These are phyloP conservation scores for Sciurus carolinensis DNA, from an alignment of 2,797 vertebrate species.

Conservation along the genomic window DNA sequence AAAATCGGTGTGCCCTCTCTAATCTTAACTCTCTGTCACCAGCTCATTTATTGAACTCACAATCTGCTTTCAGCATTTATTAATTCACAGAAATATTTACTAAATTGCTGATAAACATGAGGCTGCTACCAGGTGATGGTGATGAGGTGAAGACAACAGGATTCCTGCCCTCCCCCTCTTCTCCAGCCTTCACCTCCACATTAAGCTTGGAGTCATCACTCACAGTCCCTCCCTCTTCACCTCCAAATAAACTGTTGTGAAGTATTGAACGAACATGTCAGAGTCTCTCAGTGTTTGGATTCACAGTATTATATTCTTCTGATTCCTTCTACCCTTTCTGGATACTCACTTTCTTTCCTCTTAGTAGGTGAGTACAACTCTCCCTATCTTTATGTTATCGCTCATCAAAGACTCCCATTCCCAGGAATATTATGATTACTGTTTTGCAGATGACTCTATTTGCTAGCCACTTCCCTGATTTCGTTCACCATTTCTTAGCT, in stretches of 20 bases:
- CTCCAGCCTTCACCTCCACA: not conserved
- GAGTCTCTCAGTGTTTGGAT: not conserved
- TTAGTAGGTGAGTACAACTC: not conserved
- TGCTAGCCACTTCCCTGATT: not conserved
- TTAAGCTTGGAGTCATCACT: not conserved
- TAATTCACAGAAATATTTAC: not conserved
- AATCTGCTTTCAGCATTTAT: conserved; percentile 20
- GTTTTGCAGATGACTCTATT: not conserved
- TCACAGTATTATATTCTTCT: not conserved
- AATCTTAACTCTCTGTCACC: not conserved
- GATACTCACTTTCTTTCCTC: not conserved
- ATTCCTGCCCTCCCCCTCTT: not conserved
- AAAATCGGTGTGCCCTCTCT: not conserved
- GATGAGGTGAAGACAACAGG: not conserved
- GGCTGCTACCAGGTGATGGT: not conserved
- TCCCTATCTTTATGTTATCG: not conserved
- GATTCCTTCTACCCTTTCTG: not conserved
- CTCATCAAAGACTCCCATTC: not conserved
- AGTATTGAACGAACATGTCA: not conserved
- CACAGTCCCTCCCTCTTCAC: not conserved
- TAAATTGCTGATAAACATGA: not conserved
- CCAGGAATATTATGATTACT: not conserved
- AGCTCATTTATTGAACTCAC: not conserved
- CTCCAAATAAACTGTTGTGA: conserved; percentile 30
- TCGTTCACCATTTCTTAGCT: not conserved